Evolutionary conservation across 2,888 invertebrate species (phyloP).

Genomic region (Ommatoiulus sabulosus): DNA sequence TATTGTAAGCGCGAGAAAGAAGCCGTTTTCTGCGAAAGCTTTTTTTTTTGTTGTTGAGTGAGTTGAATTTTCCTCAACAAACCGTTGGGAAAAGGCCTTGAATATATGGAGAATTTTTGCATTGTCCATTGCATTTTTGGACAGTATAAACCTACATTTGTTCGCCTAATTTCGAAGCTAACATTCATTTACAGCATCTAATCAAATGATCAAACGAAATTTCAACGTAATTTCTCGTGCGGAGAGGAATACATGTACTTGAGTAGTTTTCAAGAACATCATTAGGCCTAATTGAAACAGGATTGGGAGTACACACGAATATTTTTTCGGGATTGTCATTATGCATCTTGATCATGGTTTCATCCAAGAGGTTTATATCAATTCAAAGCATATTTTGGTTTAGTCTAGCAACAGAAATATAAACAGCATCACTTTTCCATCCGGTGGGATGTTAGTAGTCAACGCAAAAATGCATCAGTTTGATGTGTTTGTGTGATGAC

Average conservation of each 20-base stretch:
- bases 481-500: background rate
- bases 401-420: background rate
- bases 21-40: background rate
- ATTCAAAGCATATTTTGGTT: background rate
- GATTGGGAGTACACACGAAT: background rate
- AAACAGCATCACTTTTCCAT: background rate
- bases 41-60: background rate
- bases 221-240: background rate
- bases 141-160: background rate
- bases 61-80: no score
- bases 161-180: background rate
- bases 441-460: background rate
- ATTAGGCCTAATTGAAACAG: background rate
- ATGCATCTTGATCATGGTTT: slow-evolving; percentile 40
- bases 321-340: background rate
- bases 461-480: background rate
- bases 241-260: background rate
- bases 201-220: background rate
- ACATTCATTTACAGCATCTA: background rate
- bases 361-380: background rate
- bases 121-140: background rate
- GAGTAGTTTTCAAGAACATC: background rate
- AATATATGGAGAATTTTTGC: background rate
- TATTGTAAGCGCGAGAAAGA: background rate
- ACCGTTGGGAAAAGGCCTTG: background rate